Evolutionary conservation across 2,888 invertebrate genomes (phyloP).

Genomic region (Tetranychus truncatus): DNA sequence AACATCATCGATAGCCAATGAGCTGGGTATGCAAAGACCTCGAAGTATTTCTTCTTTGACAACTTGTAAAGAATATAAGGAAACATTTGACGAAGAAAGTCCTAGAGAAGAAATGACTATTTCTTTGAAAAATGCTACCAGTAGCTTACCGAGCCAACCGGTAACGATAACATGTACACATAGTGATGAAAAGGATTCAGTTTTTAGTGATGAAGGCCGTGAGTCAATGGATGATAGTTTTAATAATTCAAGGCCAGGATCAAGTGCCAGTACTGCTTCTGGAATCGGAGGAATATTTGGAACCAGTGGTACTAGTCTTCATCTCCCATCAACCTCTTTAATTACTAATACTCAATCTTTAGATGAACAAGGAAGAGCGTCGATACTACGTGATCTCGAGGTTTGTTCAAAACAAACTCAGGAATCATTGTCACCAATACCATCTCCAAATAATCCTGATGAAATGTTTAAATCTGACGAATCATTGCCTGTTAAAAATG

Average conservation of each 20-base stretch:
- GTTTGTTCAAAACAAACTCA: not conserved
- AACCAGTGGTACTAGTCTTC: not conserved
- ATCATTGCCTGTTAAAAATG: not conserved
- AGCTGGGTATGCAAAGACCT: not conserved
- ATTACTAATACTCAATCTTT: conserved; percentile 25
- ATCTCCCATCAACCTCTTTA: conserved; percentile 18
- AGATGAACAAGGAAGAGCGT: conserved; percentile 22
- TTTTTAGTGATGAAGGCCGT: conserved; percentile 3
- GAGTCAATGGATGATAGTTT: not conserved
- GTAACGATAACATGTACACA: not conserved
- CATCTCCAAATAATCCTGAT: not conserved
- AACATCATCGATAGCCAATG: not conserved
- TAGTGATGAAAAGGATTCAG: conserved; percentile 7
- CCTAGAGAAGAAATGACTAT: not conserved
- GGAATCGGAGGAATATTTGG: not conserved
- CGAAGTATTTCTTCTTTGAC: conserved; percentile 10
- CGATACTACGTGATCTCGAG: conserved; percentile 21
- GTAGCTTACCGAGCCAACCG: not conserved
- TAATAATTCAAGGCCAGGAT: not conserved
- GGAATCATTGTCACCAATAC: not conserved
- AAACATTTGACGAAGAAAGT: conserved; percentile 2
- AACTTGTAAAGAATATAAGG: conserved; percentile 7
- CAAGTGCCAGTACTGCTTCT: not conserved
- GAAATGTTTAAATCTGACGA: not conserved
- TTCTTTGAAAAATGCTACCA: not conserved